A percentile compares a stretch with the other conserved stretches of the same genome.
phyloP scores from a whole-genome alignment of 2,797 vertebrate species.

The Sorex maritimensis region DNA sequence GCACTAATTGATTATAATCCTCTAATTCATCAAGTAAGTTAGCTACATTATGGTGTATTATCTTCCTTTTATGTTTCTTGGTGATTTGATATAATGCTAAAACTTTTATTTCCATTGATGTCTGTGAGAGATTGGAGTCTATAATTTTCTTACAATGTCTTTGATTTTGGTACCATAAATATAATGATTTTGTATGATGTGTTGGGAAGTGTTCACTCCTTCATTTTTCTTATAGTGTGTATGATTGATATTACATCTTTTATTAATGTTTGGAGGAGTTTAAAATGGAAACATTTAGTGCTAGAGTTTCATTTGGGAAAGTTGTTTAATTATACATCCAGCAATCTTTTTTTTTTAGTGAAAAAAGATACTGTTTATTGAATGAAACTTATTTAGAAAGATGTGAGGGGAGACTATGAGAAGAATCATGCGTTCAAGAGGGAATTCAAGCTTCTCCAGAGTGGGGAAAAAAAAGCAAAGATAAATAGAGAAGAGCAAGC shows the following conservation, averaged over 20 bases:
- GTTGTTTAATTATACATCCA: not conserved
- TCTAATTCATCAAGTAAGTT: constrained; percentile 37
- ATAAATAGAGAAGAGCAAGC: no score
- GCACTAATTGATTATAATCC: constrained; percentile 15
- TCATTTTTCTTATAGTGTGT: constrained; percentile 24
- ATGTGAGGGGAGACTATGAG: no score
- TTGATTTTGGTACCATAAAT: constrained; percentile 44
- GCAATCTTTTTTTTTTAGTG: constrained; percentile 12
- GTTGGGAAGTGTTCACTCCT: constrained; percentile 18
- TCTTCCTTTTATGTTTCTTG: constrained; percentile 5
- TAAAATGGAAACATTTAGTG: constrained; percentile 7
- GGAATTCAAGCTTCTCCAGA: no score
- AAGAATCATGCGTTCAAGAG: no score
- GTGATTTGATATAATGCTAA: constrained; percentile 30
- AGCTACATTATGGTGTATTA: not conserved
- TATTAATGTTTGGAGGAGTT: constrained; percentile 51
- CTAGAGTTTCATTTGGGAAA: constrained; percentile 17
- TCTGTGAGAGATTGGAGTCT: constrained; percentile 5
- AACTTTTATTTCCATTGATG: constrained; percentile 19
- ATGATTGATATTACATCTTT: constrained; percentile 10
- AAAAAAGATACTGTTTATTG: no score
- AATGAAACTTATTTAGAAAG: no score
- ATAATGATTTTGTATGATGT: not conserved
- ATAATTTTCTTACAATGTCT: not conserved
- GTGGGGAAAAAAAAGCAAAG: no score